Conservation (phyloP, 2,797 vertebrate species). For the Cuculus canorus region DNA sequence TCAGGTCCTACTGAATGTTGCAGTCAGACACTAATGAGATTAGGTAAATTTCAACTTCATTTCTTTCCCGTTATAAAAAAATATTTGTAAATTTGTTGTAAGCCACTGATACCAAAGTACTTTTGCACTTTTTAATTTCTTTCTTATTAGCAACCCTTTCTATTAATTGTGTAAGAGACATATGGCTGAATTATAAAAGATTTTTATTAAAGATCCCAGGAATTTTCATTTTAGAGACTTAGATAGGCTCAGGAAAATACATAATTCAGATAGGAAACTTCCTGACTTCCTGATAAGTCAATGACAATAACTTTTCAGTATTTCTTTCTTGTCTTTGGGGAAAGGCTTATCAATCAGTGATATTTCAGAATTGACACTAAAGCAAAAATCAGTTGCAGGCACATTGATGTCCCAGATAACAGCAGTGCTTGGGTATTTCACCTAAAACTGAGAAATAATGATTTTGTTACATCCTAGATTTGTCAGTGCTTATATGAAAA, state of each 20-base stretch:
- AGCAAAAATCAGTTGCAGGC: background rate
- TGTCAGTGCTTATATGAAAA: background rate
- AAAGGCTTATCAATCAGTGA: background rate
- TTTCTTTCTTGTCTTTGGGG: background rate
- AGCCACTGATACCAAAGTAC: background rate
- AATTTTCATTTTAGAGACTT: background rate
- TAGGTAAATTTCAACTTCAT: conserved; percentile 28
- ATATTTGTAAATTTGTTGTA: background rate
- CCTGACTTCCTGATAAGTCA: background rate
- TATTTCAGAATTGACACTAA: background rate
- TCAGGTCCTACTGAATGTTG: conserved; percentile 25
- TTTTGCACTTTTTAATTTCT: background rate
- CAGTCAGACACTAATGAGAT: background rate
- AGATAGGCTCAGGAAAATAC: background rate
- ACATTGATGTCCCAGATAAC: background rate
- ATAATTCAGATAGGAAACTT: background rate
- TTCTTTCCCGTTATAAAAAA: background rate
- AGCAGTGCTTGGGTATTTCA: background rate
- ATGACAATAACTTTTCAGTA: background rate
- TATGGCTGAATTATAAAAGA: background rate
- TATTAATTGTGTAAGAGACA: background rate
- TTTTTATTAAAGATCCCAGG: background rate
- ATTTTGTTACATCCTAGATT: background rate
- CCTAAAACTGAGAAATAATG: background rate
- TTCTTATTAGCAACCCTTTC: background rate